Base-by-base conservation (phyloP, 2,113 vertebrate genomes). In the Zosterops lateralis region DNA sequence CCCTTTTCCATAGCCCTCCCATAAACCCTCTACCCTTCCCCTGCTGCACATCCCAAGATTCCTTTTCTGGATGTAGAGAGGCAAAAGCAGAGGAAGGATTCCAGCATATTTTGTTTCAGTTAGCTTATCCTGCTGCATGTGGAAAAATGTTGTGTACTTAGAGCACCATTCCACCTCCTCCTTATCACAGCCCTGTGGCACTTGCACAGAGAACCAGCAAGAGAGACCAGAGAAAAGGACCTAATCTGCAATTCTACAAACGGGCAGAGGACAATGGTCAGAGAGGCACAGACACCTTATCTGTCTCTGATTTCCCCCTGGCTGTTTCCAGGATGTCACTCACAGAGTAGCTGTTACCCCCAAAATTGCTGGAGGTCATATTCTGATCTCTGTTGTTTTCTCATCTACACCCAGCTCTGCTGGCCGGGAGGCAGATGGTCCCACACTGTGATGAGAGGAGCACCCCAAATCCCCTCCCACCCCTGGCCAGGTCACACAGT, bases 171-270 rank as follows among this genome's bases (percentile, higher is more conserved):
- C 64, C 66, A 83, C 75, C 75, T 93, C 20, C 40, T 82, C 38
- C 32, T 94, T 88, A 90, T 83, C 92, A 73, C 47, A 74, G 79
- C 81, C 91, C 94, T 79, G 87, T 78, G 66, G 77, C 89, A 47
- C 58, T 79, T 81, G 68, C 68, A 57, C 13, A 38, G 61, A 74
- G n/a, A 84, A 58, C 20, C 84, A 66, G 45, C 40, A 65, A 68
- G 80, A 57, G 61, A 53, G 16, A 67, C 53, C 77, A 84, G 53
- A 78, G 76, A 61, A 91, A 91, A 89, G 38, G 45, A 72, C 67
- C 45, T 80, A 71, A 94, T 90, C 89, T 92, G 48, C 62, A 68
- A 66, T 87, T 83, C 87, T 87, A 53, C 67, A 91, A 72, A 67
- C 57, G 56, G 61, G n/a, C 50, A 73, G 50, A 87, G 50, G 60